Base-by-base conservation (phyloP, 2,113 vertebrate genomes). In the Arothron firmamentum region DNA sequence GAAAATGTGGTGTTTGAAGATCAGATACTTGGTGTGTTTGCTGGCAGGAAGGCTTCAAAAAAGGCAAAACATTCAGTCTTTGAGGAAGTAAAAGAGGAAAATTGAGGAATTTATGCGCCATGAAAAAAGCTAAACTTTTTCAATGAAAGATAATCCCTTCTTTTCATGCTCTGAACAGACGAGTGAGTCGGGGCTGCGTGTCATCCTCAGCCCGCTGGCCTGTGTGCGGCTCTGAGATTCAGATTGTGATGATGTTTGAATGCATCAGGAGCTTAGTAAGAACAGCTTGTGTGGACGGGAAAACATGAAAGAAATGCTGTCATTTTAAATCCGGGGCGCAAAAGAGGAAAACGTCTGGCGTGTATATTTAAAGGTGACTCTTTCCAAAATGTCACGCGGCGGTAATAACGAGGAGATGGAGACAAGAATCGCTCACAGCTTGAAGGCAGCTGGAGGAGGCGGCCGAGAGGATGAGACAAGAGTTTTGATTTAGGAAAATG, bases 131-230 rank as follows among this genome's bases (percentile, higher is more conserved):
- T 58, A 57, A 56, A 51, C 28, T 48, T 69, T 74, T 65, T 75
- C 70, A 84, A 75, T 79, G 67, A 70, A 83, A 77, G 71, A 75
- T 88, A 81, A 85, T 85, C 83, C 81, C 59, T 79, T 79, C 74
- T 78, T 80, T 84, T 84, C 75, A 85, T 84, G 81, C 62, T 59
- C 66, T 58, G 62, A 65, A 73, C 80, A 80, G 72, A 75, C 23
- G 62, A 68, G 75, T 75, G 77, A 78, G 78, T 77, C 18, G 19
- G 5, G 72, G 83, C 78, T 71, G 62, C n/a, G n/a, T 42, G 52
- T 77, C 62, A 20, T 72, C 77, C 70, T 61, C 54, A 1, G 64
- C 59, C 78, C 71, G 75, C 62, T 41, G 65, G 75, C 72, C 69
- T 59, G 59, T 63, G 62, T 62, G 80, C 58, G 67, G 82, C 76